Percentiles rank a stretch among this genome's conserved stretches.
Evolutionary conservation across 2,113 vertebrate genomes (phyloP).

Genomic region (Brienomyrus brachyistius): DNA sequence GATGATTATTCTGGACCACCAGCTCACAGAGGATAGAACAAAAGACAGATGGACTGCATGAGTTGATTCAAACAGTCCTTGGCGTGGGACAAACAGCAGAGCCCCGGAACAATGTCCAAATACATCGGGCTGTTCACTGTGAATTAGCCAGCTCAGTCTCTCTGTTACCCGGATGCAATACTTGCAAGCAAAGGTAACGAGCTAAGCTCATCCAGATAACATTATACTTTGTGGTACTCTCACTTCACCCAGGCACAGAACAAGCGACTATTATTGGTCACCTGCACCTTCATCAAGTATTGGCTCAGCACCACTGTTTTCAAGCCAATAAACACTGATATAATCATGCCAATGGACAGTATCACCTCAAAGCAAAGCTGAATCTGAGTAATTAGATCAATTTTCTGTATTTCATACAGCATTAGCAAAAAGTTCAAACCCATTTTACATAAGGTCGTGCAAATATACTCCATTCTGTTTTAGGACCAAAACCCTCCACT

Average conservation of each 20-base stretch:
- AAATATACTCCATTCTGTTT: not conserved
- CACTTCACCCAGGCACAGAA: not conserved
- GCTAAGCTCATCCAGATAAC: not conserved
- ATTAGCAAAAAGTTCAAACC: not conserved
- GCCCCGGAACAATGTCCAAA: slow-evolving; percentile 14
- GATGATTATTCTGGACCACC: slow-evolving; percentile 43
- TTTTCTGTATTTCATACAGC: not conserved
- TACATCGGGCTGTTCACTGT: not conserved
- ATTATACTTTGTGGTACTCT: not conserved
- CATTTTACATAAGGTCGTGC: not conserved
- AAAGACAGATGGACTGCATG: slow-evolving; percentile 45
- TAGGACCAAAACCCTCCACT: not conserved
- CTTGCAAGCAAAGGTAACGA: not conserved
- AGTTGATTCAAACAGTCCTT: not conserved
- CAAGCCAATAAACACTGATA: not conserved
- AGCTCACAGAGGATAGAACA: slow-evolving; percentile 46
- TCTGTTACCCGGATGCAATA: not conserved
- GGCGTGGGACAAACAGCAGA: slow-evolving; percentile 50
- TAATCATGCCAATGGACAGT: not conserved
- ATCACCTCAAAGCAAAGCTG: not conserved
- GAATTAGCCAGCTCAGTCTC: slow-evolving; percentile 5
- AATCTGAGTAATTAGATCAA: not conserved
- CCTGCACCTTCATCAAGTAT: not conserved
- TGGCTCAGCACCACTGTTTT: not conserved
- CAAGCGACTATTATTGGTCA: not conserved